These are phyloP conservation scores for Allobates femoralis DNA, from an alignment of 2,797 vertebrate genomes.

Conservation along the genomic window DNA sequence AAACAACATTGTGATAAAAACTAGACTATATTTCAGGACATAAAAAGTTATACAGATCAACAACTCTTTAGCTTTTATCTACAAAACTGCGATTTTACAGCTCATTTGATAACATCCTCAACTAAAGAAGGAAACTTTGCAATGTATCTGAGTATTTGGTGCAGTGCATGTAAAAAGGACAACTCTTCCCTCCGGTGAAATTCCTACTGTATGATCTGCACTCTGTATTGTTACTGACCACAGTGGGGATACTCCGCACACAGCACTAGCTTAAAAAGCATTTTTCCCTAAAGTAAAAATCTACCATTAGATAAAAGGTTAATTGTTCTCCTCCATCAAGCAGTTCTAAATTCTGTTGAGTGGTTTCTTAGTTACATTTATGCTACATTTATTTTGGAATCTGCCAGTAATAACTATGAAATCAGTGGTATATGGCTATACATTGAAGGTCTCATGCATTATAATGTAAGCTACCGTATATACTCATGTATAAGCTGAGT, in stretches of 20 bases:
- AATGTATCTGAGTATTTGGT: not conserved
- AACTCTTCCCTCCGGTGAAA: not conserved
- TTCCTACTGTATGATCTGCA: not conserved
- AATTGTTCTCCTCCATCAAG: not conserved
- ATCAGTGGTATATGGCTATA: not conserved
- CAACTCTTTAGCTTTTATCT: not conserved
- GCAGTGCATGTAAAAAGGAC: not conserved
- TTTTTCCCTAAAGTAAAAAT: too few species aligned
- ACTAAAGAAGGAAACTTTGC: not conserved
- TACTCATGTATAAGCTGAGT: too few species aligned
- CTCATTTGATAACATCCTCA: not conserved
- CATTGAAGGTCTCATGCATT: not conserved
- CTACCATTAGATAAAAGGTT: not conserved
- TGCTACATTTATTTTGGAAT: not conserved
- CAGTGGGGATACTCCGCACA: not conserved
- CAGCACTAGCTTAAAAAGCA: not conserved
- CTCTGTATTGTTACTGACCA: not conserved
- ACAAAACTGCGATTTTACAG: not conserved
- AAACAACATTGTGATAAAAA: not conserved
- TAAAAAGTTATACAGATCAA: not conserved
- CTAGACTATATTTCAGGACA: not conserved
- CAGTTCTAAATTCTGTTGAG: not conserved
- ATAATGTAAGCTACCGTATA: not conserved
- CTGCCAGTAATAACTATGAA: not conserved
- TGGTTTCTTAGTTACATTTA: too few species aligned